Percentiles rank a stretch among this genome's conserved stretches.
These are phyloP conservation scores for Zaprionus lineosus DNA, from an alignment of 2,888 invertebrate species.

Conservation along the genomic window DNA sequence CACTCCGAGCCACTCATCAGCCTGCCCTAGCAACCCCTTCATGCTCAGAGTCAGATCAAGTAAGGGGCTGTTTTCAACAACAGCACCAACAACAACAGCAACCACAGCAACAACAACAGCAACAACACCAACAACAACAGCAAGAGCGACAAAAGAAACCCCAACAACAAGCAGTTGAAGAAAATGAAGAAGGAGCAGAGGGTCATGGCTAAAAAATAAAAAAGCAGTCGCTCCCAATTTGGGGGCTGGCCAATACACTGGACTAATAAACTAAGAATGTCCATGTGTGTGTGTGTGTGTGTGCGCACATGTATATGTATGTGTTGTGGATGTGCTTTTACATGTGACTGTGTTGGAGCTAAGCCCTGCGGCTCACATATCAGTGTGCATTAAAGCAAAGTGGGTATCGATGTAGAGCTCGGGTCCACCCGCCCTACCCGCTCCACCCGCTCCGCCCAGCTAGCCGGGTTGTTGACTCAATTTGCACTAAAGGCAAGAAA, in stretches of 20 bases:
- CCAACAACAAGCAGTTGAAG: too few species aligned
- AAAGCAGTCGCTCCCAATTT: conserved; percentile 35
- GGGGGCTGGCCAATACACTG: conserved; percentile 41
- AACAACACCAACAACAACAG: too few species aligned
- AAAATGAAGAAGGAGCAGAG: too few species aligned
- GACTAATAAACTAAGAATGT: conserved; percentile 43
- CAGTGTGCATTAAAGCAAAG: conserved; percentile 77
- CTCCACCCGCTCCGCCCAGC: background rate
- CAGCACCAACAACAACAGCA: conserved; percentile 6
- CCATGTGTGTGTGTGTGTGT: conserved; percentile 9
- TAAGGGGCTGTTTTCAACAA: conserved; percentile 30
- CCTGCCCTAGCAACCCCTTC: background rate
- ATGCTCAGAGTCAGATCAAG: conserved; percentile 12
- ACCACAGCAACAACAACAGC: conserved; percentile 1
- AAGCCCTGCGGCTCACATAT: conserved; percentile 74
- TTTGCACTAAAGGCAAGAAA: conserved; percentile 59
- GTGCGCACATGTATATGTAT: too few species aligned
- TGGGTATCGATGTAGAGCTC: conserved; percentile 75
- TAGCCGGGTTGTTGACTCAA: conserved; percentile 54
- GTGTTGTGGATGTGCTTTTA: conserved; percentile 5
- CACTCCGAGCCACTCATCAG: too few species aligned
- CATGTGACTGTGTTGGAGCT: conserved; percentile 42
- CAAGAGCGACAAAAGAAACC: too few species aligned
- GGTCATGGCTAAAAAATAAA: too few species aligned
- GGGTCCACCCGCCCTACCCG: conserved; percentile 24